Base-by-base conservation (phyloP, 2,113 vertebrate species). In the Zosterops pallidus region DNA sequence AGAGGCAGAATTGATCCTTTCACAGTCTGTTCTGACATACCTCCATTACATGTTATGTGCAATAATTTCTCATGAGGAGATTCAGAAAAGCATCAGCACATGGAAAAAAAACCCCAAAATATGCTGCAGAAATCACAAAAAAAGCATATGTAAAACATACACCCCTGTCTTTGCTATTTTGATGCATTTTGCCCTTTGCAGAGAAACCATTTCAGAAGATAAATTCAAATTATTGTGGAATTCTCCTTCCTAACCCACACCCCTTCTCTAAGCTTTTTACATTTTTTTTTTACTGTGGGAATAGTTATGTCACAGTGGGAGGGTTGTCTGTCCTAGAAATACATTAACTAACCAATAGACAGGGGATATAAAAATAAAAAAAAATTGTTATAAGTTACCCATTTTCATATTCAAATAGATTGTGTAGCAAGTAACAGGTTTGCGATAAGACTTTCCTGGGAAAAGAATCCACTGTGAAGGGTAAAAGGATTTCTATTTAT, bases 401-500 rank as follows among this genome's bases (percentile, higher is more conserved):
- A 21, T 78, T 95, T 84, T 72, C 53, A 89, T 41, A 52, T 13
- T 70, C 65, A 94, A 95, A 92, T 42, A 76, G 80, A 14, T 5
- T 37, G 41, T 7, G 63, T 84, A 72, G 70, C 59, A 82, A 74
- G 67, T 37, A 83, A 96, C 77, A 78, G 72, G 92, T 86, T 28
- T 35, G 79, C 72, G 89, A 91, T 19, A 52, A 86, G 83, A 89
- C 19, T 88, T 95, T 84, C 78, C 75, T 88, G 83, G 55, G 81
- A 79, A 92, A 95, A 96, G 44, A 81, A 85, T 42, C 86, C 68
- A 68, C 42, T 7, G 22, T 42, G 95, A 97, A 97, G 92, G 88
- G 64, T 95, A 95, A 92, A 94, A 53, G 65, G 76, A 86, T 95
- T 96, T 97, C 95, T 94, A 97, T 87, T 96, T 95, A 96, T 97